A percentile compares a stretch with the other conserved stretches of the same genome.
Conservation (phyloP, 1,140 invertebrate genomes). For the Dinothrombium tinctorium region DNA sequence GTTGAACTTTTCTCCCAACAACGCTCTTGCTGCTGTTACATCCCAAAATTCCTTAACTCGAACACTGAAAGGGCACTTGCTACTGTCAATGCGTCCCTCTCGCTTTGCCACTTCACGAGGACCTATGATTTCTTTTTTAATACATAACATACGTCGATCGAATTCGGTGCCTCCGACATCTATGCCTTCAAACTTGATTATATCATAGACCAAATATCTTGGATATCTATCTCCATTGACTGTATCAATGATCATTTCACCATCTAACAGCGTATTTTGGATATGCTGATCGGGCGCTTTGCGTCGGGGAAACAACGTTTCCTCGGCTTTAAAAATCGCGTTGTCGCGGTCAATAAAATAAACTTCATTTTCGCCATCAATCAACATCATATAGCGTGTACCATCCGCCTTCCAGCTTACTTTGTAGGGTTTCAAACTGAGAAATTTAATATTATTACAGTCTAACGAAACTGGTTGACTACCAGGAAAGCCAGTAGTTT, state of each 20-base stretch:
- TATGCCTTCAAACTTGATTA: slow-evolving; percentile 53
- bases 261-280: slow-evolving; percentile 68
- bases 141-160: slow-evolving; percentile 45
- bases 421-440: slow-evolving; percentile 58
- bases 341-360: slow-evolving; percentile 91
- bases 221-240: slow-evolving; percentile 42
- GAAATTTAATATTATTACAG: slow-evolving; percentile 43
- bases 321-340: slow-evolving; percentile 63
- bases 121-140: slow-evolving; percentile 38
- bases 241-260: slow-evolving; percentile 79
- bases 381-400: slow-evolving; percentile 90
- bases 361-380: slow-evolving; percentile 53
- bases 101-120: slow-evolving; percentile 46
- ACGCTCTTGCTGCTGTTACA: slow-evolving; percentile 34
- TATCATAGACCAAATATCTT: slow-evolving; percentile 84
- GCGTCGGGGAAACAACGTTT: slow-evolving; percentile 47
- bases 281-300: slow-evolving; percentile 45
- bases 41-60: slow-evolving; percentile 73
- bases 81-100: slow-evolving; percentile 42
- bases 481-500: slow-evolving; percentile 64
- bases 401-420: slow-evolving; percentile 99
- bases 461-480: slow-evolving; percentile 93
- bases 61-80: slow-evolving; percentile 61
- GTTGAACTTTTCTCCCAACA: slow-evolving; percentile 65
- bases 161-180: slow-evolving; percentile 57